Evolutionary conservation across 2,888 invertebrate genomes (phyloP).

Genomic region (Girardia tigrina): DNA sequence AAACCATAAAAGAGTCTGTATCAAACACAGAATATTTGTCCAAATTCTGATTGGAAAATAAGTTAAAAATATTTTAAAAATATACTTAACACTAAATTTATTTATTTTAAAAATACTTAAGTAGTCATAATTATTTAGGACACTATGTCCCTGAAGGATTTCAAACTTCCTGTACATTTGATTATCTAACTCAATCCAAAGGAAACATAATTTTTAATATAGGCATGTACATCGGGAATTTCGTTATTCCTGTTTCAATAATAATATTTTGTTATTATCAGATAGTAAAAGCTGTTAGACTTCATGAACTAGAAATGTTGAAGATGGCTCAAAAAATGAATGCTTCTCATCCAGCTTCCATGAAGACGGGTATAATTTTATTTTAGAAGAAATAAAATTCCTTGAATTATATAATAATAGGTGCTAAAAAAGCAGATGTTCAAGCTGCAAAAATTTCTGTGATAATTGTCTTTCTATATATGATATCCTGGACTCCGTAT

Average conservation of each 20-base stretch:
- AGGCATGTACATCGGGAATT: slow-evolving; percentile 63
- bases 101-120: too few species aligned
- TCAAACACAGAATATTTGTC: too few species aligned
- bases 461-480: slow-evolving; percentile 75
- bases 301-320: slow-evolving; percentile 53
- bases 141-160: slow-evolving; percentile 77
- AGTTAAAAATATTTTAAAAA: too few species aligned
- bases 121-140: slow-evolving; percentile 39
- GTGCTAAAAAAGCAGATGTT: slow-evolving; percentile 41
- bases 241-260: slow-evolving; percentile 63
- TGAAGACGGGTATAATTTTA: slow-evolving; percentile 51
- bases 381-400: not conserved
- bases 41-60: too few species aligned
- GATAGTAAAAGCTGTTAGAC: slow-evolving; percentile 61
- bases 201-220: slow-evolving; percentile 58
- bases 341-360: slow-evolving; percentile 51
- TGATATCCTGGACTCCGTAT: slow-evolving; percentile 83
- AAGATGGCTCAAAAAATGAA: slow-evolving; percentile 44
- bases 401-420: not conserved
- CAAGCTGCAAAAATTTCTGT: slow-evolving; percentile 60
- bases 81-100: too few species aligned
- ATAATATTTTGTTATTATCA: slow-evolving; percentile 76
- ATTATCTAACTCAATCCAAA: slow-evolving; percentile 60
- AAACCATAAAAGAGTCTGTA: too few species aligned
- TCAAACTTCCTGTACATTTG: slow-evolving; percentile 79